Evolutionary conservation across 2,797 vertebrate genomes (phyloP).

Genomic region (Dendrocincla tyrannina): DNA sequence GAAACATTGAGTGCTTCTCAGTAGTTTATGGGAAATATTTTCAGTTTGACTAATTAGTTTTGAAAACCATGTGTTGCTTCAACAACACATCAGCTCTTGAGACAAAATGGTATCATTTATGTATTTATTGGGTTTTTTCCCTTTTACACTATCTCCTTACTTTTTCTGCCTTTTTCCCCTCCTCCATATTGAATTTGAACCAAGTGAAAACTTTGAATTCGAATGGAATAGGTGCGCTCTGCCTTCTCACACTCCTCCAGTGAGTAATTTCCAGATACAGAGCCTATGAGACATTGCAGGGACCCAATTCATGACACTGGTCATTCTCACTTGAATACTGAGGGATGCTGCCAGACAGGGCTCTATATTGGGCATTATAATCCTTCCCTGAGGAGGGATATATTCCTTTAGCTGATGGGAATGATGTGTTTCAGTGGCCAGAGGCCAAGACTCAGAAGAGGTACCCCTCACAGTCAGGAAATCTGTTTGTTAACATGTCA

Average conservation of each 20-base stretch:
- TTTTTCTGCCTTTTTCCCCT: not conserved
- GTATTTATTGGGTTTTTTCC: not conserved
- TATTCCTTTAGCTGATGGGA: not conserved
- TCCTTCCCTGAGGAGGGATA: not conserved
- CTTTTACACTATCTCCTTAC: not conserved
- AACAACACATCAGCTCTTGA: not conserved
- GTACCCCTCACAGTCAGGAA: not conserved
- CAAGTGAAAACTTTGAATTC: not conserved
- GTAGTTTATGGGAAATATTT: not conserved
- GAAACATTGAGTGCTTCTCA: not conserved
- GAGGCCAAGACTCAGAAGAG: not conserved
- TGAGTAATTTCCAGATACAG: not conserved
- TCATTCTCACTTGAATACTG: not conserved
- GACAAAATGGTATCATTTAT: not conserved
- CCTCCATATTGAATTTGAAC: not conserved
- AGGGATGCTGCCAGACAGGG: not conserved
- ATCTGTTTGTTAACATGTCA: not conserved
- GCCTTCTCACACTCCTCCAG: not conserved
- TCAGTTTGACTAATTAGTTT: not conserved
- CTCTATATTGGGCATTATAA: not conserved
- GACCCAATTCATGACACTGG: not conserved
- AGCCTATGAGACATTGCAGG: not conserved
- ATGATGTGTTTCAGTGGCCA: not conserved
- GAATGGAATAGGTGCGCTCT: not conserved
- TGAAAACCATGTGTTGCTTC: not conserved